A percentile compares a stretch with the other conserved stretches of the same genome.
Evolutionary conservation across 2,113 vertebrate species (phyloP).

Genomic region (Uria lomvia): DNA sequence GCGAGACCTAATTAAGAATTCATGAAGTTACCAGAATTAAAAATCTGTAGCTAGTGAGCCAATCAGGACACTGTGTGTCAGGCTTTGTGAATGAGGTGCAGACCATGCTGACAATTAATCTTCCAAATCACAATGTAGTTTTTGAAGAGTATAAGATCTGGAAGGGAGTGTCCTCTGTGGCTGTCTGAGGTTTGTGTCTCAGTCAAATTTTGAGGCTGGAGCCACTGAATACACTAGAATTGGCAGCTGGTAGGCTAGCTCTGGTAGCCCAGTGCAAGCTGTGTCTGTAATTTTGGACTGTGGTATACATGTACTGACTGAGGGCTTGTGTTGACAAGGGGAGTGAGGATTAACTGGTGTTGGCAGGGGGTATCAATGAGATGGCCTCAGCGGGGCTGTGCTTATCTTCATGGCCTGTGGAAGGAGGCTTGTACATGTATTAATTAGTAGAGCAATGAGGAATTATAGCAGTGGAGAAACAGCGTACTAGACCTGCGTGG

Average conservation of each 20-base stretch:
- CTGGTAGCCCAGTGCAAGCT: neutral
- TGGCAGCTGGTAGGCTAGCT: neutral
- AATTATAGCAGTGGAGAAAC: neutral
- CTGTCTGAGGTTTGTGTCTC: neutral
- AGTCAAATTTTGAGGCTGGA: neutral
- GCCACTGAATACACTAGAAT: neutral
- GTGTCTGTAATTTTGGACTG: neutral
- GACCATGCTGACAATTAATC: neutral
- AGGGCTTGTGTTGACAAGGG: neutral
- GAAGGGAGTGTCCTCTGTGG: neutral
- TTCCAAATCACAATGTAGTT: neutral
- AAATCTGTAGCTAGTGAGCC: neutral
- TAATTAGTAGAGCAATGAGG: neutral
- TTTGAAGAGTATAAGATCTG: neutral
- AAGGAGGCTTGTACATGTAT: neutral
- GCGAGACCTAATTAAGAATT: neutral
- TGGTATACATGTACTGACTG: rapidly evolving
- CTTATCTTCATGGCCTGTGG: neutral
- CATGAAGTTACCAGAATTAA: neutral
- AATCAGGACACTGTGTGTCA: neutral
- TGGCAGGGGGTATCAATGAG: neutral
- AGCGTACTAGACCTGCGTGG: neutral
- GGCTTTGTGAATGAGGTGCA: neutral
- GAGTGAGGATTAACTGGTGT: neutral
- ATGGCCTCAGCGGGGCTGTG: neutral